phyloP scores from a whole-genome alignment of 35 echinoderm and acorn worm species.

The Diadema setosum region DNA sequence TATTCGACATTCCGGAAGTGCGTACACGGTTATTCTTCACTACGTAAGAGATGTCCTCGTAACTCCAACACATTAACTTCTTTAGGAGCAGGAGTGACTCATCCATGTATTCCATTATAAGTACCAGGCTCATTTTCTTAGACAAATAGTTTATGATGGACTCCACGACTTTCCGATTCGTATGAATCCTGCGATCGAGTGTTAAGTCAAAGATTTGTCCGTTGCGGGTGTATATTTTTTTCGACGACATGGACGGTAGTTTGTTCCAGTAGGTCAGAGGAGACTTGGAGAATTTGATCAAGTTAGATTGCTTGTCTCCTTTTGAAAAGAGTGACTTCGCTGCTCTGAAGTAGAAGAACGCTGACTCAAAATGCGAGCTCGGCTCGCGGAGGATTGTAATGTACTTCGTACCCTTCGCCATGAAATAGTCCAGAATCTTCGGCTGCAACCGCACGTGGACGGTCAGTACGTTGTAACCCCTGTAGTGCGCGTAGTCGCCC shows the following conservation, averaged over 20 bases:
- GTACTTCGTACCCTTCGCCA: slow-evolving; percentile 17
- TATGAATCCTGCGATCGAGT: not conserved
- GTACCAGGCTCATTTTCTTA: slow-evolving; percentile 33
- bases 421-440: slow-evolving; percentile 3
- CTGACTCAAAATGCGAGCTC: slow-evolving; percentile 43
- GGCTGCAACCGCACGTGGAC: slow-evolving; percentile 41
- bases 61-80: slow-evolving; percentile 51
- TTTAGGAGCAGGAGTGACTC: slow-evolving; percentile 63
- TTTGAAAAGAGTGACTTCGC: not conserved
- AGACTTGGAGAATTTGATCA: not conserved
- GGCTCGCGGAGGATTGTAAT: slow-evolving; percentile 63
- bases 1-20: not conserved
- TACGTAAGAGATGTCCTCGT: slow-evolving; percentile 58
- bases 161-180: slow-evolving; percentile 24
- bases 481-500: slow-evolving; percentile 24
- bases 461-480: slow-evolving; percentile 50
- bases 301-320: not conserved
- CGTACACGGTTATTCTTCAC: slow-evolving; percentile 18
- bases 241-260: not conserved
- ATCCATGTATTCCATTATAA: slow-evolving; percentile 70
- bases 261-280: not conserved
- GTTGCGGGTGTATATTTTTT: slow-evolving; percentile 27
- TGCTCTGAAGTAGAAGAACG: slow-evolving; percentile 30
- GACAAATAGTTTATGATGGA: not conserved
- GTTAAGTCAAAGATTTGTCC: slow-evolving; percentile 28